A percentile compares a stretch with the other conserved stretches of the same genome.
phyloP scores from a whole-genome alignment of 2,797 vertebrate genomes.

The Eleutherodactylus coqui region DNA sequence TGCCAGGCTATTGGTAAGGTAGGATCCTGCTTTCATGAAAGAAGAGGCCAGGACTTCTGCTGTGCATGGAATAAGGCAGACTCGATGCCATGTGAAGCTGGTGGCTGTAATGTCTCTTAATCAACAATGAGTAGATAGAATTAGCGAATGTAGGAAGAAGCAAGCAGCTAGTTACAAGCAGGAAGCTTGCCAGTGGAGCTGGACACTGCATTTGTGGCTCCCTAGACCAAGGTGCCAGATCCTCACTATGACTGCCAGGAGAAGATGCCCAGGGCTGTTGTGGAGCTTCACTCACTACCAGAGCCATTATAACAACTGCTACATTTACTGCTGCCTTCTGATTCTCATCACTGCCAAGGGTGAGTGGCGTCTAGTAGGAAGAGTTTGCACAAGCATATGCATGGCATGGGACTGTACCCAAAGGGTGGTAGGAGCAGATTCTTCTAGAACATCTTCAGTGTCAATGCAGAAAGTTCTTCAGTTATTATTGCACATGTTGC shows the following conservation, averaged over 20 bases:
- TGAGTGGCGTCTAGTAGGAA: constrained; percentile 42
- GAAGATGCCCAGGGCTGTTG: constrained; percentile 52
- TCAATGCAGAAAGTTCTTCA: constrained; percentile 1
- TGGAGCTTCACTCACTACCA: constrained; percentile 35
- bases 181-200: constrained; percentile 26
- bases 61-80: background rate
- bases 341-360: constrained; percentile 59
- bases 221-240: constrained; percentile 43
- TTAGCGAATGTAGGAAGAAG: constrained; percentile 18
- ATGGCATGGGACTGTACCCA: constrained; percentile 23
- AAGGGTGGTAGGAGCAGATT: background rate
- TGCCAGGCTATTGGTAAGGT: background rate
- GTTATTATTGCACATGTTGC: constrained; percentile 7
- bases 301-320: constrained; percentile 25
- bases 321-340: constrained; percentile 59
- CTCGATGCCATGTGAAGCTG: constrained; percentile 7
- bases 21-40: background rate
- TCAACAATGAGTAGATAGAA: constrained; percentile 16
- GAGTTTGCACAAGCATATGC: background rate
- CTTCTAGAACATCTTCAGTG: background rate
- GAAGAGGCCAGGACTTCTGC: background rate
- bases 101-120: background rate
- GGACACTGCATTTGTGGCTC: constrained; percentile 46
- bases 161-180: background rate
- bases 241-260: constrained; percentile 57